phyloP scores from a whole-genome alignment of 2,888 invertebrate species.

The Theodoxus fluviatilis region DNA sequence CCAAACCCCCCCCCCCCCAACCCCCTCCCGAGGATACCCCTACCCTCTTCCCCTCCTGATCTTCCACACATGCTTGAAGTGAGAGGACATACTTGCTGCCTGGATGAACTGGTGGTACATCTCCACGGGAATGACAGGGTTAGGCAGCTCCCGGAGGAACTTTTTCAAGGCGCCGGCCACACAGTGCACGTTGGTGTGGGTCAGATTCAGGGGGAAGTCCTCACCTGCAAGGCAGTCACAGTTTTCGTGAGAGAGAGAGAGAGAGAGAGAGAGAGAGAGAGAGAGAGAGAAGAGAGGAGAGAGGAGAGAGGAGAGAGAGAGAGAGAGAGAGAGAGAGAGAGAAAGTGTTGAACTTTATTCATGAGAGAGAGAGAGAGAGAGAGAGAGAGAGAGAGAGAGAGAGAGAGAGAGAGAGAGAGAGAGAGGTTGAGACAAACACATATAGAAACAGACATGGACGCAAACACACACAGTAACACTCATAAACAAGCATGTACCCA shows the following conservation, averaged over 20 bases:
- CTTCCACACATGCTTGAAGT: neutral
- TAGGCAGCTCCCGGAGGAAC: conserved; percentile 77
- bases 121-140: conserved; percentile 78
- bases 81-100: conserved; percentile 62
- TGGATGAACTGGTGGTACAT: conserved; percentile 77
- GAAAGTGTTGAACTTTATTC: neutral
- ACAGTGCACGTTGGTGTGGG: conserved; percentile 50
- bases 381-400: neutral
- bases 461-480: too few relatives aligned
- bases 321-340: neutral
- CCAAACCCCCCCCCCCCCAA: too few relatives aligned
- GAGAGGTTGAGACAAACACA: too few relatives aligned
- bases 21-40: too few relatives aligned
- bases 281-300: neutral
- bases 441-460: too few relatives aligned
- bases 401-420: conserved; percentile 14
- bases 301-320: too few relatives aligned
- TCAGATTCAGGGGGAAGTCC: conserved; percentile 49
- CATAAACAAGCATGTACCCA: too few relatives aligned
- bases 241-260: neutral
- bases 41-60: neutral
- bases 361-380: neutral
- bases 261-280: neutral
- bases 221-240: conserved; percentile 39
- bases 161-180: conserved; percentile 71